Evolutionary conservation across 2,797 vertebrate genomes (phyloP).

Genomic region (Euphonia xanthogaster): DNA sequence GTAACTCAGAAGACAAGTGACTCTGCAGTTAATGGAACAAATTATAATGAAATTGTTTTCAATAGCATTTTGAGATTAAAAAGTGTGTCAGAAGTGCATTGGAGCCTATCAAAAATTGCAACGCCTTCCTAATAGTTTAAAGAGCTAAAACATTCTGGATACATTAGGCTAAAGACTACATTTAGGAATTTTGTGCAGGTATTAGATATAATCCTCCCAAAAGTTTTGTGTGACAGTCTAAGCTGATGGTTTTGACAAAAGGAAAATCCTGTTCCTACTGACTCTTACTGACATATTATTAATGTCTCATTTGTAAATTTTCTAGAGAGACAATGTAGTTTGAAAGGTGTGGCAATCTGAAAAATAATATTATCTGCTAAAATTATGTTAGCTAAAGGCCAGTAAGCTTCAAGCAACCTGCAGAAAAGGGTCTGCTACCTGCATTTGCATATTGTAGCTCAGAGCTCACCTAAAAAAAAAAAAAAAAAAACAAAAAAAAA

Average conservation of each 20-base stretch:
- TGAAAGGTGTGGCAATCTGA: neutral
- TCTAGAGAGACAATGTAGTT: neutral
- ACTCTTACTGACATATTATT: neutral
- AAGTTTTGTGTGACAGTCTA: neutral
- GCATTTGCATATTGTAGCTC: neutral
- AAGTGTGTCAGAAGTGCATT: neutral
- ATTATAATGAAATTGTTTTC: neutral
- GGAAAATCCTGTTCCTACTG: neutral
- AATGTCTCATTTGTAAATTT: neutral
- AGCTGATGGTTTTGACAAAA: neutral
- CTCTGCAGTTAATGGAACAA: neutral
- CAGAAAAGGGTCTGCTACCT: neutral
- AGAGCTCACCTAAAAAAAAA: neutral
- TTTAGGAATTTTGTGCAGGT: neutral
- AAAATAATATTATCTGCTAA: neutral
- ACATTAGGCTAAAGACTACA: neutral
- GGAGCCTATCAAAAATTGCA: neutral
- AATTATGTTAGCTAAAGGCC: neutral
- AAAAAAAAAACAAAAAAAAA: neutral
- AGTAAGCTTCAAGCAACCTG: neutral
- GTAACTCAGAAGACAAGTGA: neutral
- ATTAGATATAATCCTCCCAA: neutral
- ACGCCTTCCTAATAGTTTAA: neutral
- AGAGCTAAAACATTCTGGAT: neutral
- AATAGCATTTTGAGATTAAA: neutral